Conservation (phyloP, 1,140 invertebrate species). For the Drosophila bifasciata region DNA sequence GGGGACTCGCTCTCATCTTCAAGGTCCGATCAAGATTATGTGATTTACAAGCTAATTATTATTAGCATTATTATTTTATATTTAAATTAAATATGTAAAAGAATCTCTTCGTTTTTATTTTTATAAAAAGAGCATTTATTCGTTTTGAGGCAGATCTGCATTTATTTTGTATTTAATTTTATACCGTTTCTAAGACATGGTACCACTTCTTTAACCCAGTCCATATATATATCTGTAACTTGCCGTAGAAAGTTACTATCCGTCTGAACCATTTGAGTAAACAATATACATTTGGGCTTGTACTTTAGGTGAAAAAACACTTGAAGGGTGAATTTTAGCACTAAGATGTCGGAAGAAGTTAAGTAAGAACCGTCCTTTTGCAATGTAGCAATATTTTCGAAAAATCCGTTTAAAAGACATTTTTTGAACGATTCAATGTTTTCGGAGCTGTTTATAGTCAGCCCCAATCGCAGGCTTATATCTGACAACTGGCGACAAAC, state of each 20-base stretch:
- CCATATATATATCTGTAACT: conserved; percentile 89
- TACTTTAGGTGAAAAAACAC: conserved; percentile 85
- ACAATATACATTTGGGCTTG: conserved; percentile 92
- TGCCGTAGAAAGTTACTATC: conserved; percentile 92
- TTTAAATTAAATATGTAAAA: too few species aligned
- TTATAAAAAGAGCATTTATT: too few species aligned
- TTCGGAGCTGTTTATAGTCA: conserved; percentile 90
- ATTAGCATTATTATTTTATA: too few species aligned
- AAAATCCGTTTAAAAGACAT: conserved; percentile 92
- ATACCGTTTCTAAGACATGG: conserved; percentile 66
- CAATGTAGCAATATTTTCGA: conserved; percentile 95
- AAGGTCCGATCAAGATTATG: too few species aligned
- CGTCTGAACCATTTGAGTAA: conserved; percentile 95
- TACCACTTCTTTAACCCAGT: conserved; percentile 89
- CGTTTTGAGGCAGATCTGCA: too few species aligned
- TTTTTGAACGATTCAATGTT: conserved; percentile 90
- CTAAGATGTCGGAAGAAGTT: conserved; percentile 86
- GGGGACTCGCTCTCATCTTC: too few species aligned
- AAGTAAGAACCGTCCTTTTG: conserved; percentile 91
- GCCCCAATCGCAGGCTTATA: conserved; percentile 89
- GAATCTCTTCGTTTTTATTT: too few species aligned
- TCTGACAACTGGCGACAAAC: conserved; percentile 93
- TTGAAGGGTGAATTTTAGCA: conserved; percentile 81
- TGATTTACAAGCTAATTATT: too few species aligned
- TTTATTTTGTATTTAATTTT: conserved; percentile 16